Evolutionary conservation across 1,140 invertebrate species (phyloP).

Genomic region (Rhagoletis pomonella): DNA sequence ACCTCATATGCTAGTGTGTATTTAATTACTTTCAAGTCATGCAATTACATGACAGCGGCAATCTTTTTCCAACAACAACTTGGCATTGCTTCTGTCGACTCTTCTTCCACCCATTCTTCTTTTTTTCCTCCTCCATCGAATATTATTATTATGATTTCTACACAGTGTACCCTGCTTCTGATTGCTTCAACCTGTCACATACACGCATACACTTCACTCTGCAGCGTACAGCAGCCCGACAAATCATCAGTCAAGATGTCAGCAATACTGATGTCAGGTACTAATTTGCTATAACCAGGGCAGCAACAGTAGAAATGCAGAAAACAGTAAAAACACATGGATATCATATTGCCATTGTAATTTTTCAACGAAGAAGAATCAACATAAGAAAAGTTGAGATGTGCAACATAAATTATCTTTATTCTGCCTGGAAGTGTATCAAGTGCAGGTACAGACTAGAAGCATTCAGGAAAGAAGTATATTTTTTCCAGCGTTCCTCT

Average conservation of each 20-base stretch:
- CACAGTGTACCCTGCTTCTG: background rate
- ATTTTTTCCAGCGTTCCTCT: background rate
- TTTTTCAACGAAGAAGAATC: background rate
- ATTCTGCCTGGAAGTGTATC: background rate
- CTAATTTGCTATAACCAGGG: conserved; percentile 49
- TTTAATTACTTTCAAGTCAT: conserved; percentile 45
- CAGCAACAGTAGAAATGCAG: background rate
- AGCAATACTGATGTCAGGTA: conserved; percentile 32
- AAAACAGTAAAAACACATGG: background rate
- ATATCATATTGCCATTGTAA: background rate
- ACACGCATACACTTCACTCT: background rate
- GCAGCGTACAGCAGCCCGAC: conserved; percentile 6
- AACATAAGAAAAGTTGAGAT: conserved; percentile 6
- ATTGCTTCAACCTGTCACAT: background rate
- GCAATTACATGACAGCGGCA: conserved; percentile 38
- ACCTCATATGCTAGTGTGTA: background rate
- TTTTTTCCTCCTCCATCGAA: background rate
- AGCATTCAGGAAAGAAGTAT: background rate
- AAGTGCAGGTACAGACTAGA: background rate
- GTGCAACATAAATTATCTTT: conserved; percentile 3
- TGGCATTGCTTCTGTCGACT: background rate
- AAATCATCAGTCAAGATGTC: conserved; percentile 51
- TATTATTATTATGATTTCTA: conserved; percentile 6
- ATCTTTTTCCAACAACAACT: background rate
- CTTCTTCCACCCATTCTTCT: background rate